Conservation (phyloP, 2,888 invertebrate genomes). For the Acronicta psi region DNA sequence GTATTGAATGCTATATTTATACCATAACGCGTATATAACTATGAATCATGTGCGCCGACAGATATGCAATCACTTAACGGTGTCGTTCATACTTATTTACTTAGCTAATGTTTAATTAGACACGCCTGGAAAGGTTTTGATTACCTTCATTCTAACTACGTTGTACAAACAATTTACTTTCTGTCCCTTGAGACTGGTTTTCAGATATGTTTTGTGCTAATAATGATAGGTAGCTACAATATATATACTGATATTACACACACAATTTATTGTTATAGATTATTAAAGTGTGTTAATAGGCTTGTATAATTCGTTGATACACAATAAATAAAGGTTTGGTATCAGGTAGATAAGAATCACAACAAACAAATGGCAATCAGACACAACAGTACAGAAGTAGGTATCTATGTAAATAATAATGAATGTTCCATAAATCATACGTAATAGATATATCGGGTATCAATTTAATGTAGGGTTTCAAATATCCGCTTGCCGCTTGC, state of each 20-base stretch:
- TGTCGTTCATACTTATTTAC: constrained; percentile 28
- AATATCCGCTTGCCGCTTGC: constrained; percentile 29
- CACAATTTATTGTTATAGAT: constrained; percentile 7
- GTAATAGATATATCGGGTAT: constrained; percentile 19
- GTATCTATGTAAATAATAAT: background rate
- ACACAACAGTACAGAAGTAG: constrained; percentile 21
- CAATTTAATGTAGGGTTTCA: constrained; percentile 39
- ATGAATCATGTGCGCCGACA: constrained; percentile 29
- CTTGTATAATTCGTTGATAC: constrained; percentile 31
- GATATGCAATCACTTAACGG: constrained; percentile 37
- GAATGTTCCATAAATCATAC: background rate
- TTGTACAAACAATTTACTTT: constrained; percentile 7
- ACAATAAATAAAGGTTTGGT: constrained; percentile 36
- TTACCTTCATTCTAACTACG: background rate
- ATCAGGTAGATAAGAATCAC: constrained; percentile 42
- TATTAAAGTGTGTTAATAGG: constrained; percentile 38
- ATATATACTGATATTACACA: constrained; percentile 14
- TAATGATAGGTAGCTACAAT: constrained; percentile 2
- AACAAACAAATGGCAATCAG: constrained; percentile 45
- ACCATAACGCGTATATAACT: constrained; percentile 24
- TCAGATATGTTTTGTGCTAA: constrained; percentile 4
- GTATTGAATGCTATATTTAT: constrained; percentile 11
- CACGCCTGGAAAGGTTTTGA: constrained; percentile 11
- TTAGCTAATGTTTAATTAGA: constrained; percentile 28
- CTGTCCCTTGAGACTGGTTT: constrained; percentile 5